Percentiles rank a stretch among this genome's conserved stretches.
phyloP scores from a whole-genome alignment of 2,888 invertebrate genomes.

The Plebejus argus region DNA sequence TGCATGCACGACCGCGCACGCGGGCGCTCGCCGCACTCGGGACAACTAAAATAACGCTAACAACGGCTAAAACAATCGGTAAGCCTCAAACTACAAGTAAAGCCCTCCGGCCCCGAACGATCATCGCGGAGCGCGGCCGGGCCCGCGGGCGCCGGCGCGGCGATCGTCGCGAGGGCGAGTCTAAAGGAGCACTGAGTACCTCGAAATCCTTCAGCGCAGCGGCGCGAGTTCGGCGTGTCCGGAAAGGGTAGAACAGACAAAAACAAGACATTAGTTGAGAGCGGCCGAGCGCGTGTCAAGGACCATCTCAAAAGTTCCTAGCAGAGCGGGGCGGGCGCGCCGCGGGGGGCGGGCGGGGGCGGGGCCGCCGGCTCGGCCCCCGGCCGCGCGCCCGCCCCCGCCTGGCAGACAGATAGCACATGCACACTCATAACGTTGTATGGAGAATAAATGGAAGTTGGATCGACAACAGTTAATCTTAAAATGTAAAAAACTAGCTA shows the following conservation, averaged over 20 bases:
- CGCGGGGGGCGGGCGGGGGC: constrained; percentile 41
- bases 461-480: constrained; percentile 66
- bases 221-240: constrained; percentile 85
- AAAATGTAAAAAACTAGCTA: constrained; percentile 68
- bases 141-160: constrained; percentile 62
- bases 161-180: constrained; percentile 74
- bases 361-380: neutral
- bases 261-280: constrained; percentile 84
- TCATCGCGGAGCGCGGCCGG: constrained; percentile 67
- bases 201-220: constrained; percentile 91
- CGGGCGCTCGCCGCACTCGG: constrained; percentile 78
- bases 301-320: constrained; percentile 97
- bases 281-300: constrained; percentile 83
- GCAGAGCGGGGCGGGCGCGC: constrained; percentile 53
- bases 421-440: constrained; percentile 52
- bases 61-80: constrained; percentile 81
- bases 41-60: constrained; percentile 80
- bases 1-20: constrained; percentile 78
- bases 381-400: constrained; percentile 33
- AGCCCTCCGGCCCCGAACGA: constrained; percentile 81
- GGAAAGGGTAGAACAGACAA: constrained; percentile 86
- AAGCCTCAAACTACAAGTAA: constrained; percentile 82
- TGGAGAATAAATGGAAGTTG: constrained; percentile 48
- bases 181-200: constrained; percentile 84
- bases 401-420: constrained; percentile 68